Percentiles rank a stretch among this genome's conserved stretches.
phyloP scores from a whole-genome alignment of 2,888 invertebrate species.

The Monochamus alternatus region DNA sequence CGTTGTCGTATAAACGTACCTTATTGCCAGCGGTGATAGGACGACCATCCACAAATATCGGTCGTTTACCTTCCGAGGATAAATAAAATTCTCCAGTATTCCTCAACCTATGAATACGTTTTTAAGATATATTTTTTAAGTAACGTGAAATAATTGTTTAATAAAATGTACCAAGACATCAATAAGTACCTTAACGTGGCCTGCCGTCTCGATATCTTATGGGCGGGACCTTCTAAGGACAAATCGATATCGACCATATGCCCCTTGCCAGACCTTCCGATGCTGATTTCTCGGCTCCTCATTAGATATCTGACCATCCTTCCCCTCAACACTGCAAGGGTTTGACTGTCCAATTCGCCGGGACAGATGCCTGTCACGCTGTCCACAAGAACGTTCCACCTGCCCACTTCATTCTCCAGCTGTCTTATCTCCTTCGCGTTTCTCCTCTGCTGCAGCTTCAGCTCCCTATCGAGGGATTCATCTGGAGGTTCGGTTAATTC shows the following conservation, averaged over 20 bases:
- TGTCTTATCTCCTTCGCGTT: conserved; percentile 82
- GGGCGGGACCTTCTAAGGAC: conserved; percentile 93
- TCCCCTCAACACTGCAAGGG: conserved; percentile 92
- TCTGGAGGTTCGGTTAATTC: conserved; percentile 88
- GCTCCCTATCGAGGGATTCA: conserved; percentile 85
- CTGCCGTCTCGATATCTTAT: conserved; percentile 94
- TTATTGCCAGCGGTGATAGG: conserved; percentile 92
- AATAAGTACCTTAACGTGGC: conserved; percentile 82
- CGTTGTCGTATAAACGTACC: conserved; percentile 92
- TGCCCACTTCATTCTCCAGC: conserved; percentile 87
- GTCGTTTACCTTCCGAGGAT: conserved; percentile 94
- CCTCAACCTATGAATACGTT: conserved; percentile 75
- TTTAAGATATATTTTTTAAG: too few species aligned
- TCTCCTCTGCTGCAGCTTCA: conserved; percentile 79
- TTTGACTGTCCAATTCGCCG: conserved; percentile 94
- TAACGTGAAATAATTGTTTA: too few species aligned
- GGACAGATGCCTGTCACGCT: conserved; percentile 88
- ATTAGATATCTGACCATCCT: conserved; percentile 94
- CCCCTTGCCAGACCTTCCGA: conserved; percentile 92
- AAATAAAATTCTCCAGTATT: conserved; percentile 97
- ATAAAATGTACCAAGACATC: background rate
- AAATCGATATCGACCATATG: conserved; percentile 94
- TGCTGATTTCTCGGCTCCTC: conserved; percentile 95
- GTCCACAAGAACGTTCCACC: conserved; percentile 95
- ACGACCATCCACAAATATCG: conserved; percentile 94